Base-by-base conservation (phyloP, 1,140 invertebrate species). In the Calephelis nemesis region DNA sequence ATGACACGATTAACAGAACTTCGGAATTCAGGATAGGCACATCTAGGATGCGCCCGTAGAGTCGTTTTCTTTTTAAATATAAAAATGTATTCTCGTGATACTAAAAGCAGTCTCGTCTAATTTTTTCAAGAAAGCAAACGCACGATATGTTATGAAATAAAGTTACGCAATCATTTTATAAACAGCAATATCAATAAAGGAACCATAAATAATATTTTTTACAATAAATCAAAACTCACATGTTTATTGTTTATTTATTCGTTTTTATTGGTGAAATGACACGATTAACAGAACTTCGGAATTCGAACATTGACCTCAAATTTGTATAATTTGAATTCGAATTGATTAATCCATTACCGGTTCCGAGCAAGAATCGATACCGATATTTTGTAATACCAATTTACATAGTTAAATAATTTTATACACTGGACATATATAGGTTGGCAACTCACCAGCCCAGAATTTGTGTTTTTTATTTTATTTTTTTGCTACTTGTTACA, bases 321-420 rank as follows among this genome's bases (percentile, higher is more conserved):
- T 48, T 30, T 47, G n/a, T 69, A 47, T 60, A 68, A 65, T 45
- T 67, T 72, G 19, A 58, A 65, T 45, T 67, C 71, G 19, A 58
- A 70, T 71, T 67, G 39, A 58, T 66, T 54, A 71, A 78, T 72
- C 71, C 63, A 72, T 72, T 81, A 80, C 81, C 73, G 72, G 78
- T 77, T 82, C 72, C 71, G 65, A 74, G 76, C 52, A 15, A n/a
- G 50, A 54, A 76, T 75, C 63, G 70, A 73, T 66, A 54, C 54
- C 54, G 48, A 42, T 66, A 52, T 15, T 65, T 49, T 65, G 40
- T 52, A 39, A 52, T 12, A 65, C 10, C 64, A 39, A 50, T 65
- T 40, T 66, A 66, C 50, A 45, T 11, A 40, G 40, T 66, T 66
- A 66, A 19, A 66, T 54, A 66, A 66, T 58, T 45, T 54, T 65